phyloP scores from a whole-genome alignment of 2,888 invertebrate genomes.

The Omphaloscelis lunosa region DNA sequence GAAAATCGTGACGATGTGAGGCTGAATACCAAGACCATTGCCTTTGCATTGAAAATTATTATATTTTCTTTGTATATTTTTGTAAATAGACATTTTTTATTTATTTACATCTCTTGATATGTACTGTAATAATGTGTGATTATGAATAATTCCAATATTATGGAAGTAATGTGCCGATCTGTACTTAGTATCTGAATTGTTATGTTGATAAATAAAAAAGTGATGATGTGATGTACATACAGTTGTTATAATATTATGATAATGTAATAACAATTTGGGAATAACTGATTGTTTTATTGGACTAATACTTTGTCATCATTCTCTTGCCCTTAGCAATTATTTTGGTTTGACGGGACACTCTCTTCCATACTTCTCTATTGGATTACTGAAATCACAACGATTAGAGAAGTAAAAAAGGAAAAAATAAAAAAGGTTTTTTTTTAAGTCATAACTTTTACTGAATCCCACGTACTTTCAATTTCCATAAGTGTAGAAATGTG shows the following conservation, averaged over 20 bases:
- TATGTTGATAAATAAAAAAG: conserved; percentile 77
- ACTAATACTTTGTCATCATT: not conserved
- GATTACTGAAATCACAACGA: too few relatives aligned
- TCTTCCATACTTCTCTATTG: not conserved
- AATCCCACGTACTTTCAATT: not conserved
- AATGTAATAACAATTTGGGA: conserved; percentile 77
- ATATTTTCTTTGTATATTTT: conserved; percentile 77
- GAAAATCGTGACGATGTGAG: conserved; percentile 62
- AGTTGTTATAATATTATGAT: conserved; percentile 76
- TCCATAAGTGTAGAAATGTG: not conserved
- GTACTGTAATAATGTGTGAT: conserved; percentile 57
- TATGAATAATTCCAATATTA: conserved; percentile 56
- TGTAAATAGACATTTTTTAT: conserved; percentile 82
- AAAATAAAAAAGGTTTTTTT: not conserved
- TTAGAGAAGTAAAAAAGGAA: not conserved
- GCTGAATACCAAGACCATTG: conserved; percentile 60
- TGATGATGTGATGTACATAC: conserved; percentile 85
- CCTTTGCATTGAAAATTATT: conserved; percentile 56
- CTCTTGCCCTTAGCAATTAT: not conserved
- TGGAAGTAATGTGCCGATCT: conserved; percentile 74
- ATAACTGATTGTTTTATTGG: conserved; percentile 53
- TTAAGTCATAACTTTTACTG: not conserved
- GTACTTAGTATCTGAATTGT: conserved; percentile 84
- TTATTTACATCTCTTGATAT: conserved; percentile 50
- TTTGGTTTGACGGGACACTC: too few relatives aligned